phyloP scores from a whole-genome alignment of 2,888 invertebrate genomes.

The Troides oblongomaculatus region DNA sequence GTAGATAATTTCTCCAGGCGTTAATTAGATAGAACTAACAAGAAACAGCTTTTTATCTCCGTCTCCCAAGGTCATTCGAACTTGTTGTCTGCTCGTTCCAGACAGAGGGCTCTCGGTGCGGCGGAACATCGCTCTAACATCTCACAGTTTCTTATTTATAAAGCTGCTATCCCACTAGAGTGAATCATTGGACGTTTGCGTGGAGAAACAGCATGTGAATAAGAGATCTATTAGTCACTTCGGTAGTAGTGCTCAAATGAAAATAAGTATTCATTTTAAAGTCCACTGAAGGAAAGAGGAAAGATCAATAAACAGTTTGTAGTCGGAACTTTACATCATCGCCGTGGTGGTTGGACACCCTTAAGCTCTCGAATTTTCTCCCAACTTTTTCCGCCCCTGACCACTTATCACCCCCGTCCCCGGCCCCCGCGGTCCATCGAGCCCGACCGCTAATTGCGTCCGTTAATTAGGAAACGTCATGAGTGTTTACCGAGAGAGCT shows the following conservation, averaged over 20 bases:
- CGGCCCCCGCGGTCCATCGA: slow-evolving; percentile 58
- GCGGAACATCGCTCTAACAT: slow-evolving; percentile 25
- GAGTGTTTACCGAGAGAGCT: slow-evolving; percentile 78
- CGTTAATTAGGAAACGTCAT: slow-evolving; percentile 81
- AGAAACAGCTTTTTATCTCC: slow-evolving; percentile 31
- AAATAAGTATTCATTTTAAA: background rate
- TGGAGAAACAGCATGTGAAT: background rate
- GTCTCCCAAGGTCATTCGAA: slow-evolving; percentile 28
- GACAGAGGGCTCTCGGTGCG: slow-evolving; percentile 21
- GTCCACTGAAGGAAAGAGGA: background rate
- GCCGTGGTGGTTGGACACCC: slow-evolving; percentile 17
- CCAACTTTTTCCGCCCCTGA: slow-evolving; percentile 71
- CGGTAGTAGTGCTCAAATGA: background rate
- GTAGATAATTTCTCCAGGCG: slow-evolving; percentile 31
- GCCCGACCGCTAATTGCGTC: slow-evolving; percentile 78
- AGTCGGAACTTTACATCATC: slow-evolving; percentile 3
- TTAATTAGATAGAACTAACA: slow-evolving; percentile 30
- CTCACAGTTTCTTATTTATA: slow-evolving; percentile 24
- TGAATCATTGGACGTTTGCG: background rate
- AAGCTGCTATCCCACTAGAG: slow-evolving; percentile 20
- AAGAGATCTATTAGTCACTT: background rate
- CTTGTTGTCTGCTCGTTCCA: slow-evolving; percentile 24
- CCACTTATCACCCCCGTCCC: slow-evolving; percentile 68
- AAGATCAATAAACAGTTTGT: background rate
- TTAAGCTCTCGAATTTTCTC: slow-evolving; percentile 65